Percentiles rank a stretch among this genome's conserved stretches.
Conservation (phyloP, 2,888 invertebrate species). For the Sycophila texana region DNA sequence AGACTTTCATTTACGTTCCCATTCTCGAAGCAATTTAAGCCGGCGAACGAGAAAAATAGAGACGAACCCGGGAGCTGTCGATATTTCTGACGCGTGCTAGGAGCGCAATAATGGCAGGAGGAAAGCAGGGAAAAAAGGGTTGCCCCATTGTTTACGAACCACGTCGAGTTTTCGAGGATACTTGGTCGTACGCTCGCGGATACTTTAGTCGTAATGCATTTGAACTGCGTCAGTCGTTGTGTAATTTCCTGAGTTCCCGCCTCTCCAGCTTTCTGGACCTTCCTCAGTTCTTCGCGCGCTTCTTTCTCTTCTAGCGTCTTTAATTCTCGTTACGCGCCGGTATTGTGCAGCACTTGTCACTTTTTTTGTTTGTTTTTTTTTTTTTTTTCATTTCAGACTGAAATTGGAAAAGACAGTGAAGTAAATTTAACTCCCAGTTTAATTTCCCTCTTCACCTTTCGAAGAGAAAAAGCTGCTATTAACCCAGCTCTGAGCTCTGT, state of each 20-base stretch:
- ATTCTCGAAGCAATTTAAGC: conserved; percentile 31
- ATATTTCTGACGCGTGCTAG: conserved; percentile 52
- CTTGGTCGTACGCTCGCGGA: not conserved
- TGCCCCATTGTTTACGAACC: conserved; percentile 61
- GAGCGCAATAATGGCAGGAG: conserved; percentile 60
- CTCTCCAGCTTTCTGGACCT: not conserved
- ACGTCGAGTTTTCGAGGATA: not conserved
- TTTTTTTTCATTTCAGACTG: no score
- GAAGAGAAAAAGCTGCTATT: no score
- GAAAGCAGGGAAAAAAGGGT: conserved; percentile 53
- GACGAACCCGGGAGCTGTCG: conserved; percentile 51
- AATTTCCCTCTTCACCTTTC: no score
- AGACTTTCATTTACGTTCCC: conserved; percentile 27
- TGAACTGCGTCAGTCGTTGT: not conserved
- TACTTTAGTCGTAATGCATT: conserved; percentile 20
- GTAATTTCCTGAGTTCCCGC: conserved; percentile 1
- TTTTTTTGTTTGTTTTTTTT: no score
- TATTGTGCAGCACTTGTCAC: no score
- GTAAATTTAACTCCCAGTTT: no score
- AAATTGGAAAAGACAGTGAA: no score
- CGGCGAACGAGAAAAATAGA: conserved; percentile 16
- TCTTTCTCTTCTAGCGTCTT: not conserved
- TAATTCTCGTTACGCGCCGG: no score
- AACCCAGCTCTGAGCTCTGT: no score
- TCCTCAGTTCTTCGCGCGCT: not conserved